phyloP scores from a whole-genome alignment of 2,888 invertebrate species.

The Psylliodes chrysocephalus region DNA sequence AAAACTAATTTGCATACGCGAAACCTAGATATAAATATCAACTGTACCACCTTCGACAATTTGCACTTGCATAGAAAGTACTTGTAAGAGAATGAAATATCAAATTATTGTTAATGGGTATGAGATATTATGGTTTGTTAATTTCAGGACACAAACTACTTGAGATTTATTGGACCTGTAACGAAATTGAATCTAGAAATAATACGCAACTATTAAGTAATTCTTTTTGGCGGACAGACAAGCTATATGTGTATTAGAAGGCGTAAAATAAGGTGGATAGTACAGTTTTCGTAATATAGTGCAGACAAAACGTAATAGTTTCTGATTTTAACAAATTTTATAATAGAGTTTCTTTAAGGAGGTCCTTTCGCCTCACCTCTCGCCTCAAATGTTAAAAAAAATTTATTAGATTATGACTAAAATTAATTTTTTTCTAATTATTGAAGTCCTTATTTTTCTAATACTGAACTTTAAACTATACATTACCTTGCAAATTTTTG shows the following conservation, averaged over 20 bases:
- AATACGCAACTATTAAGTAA: conserved; percentile 7
- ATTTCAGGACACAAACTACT: conserved; percentile 12
- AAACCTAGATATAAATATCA: conserved; percentile 10
- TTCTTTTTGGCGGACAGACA: conserved; percentile 5
- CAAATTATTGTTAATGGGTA: conserved; percentile 19
- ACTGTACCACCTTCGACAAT: conserved; percentile 9
- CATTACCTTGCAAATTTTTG: too few species aligned
- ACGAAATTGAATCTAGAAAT: conserved; percentile 11
- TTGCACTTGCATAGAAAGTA: conserved; percentile 19
- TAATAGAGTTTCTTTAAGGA: too few species aligned
- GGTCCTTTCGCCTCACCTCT: too few species aligned
- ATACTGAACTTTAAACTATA: too few species aligned
- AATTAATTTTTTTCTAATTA: too few species aligned
- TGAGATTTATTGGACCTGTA: conserved; percentile 9
- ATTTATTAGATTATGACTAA: too few species aligned
- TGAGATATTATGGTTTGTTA: conserved; percentile 4
- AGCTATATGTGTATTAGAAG: conserved; percentile 1
- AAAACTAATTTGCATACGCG: not conserved
- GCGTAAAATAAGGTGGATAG: not conserved
- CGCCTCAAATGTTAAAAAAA: too few species aligned
- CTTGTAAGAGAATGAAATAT: conserved; percentile 17
- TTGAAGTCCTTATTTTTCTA: too few species aligned
- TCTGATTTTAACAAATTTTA: too few species aligned
- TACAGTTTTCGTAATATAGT: not conserved
- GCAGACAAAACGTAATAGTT: not conserved